Base-by-base conservation (phyloP, 2,888 invertebrate genomes). In the Athalia rosae region DNA sequence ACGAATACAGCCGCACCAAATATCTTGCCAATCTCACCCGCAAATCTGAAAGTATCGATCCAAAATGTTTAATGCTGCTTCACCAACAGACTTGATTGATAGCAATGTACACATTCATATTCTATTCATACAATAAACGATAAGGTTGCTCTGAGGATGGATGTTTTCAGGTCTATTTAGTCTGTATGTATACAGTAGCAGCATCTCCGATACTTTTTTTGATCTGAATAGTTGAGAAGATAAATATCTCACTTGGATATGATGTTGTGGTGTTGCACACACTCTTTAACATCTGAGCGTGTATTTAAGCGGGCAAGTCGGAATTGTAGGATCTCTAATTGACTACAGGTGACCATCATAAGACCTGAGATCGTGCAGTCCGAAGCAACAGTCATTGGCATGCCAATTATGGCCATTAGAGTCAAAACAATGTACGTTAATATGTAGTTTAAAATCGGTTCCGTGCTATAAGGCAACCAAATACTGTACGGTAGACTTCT, bases 1-100 rank as follows among this genome's bases (percentile, higher is more conserved):
- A 48, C 48, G 11, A 66, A 66, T 48, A 66, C 66, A n/a, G 48
- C 66, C 45, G 66, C 48, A 48, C 66, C 48, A 66, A 66, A 66
- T 66, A 66, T 66, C 4, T 48, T 13, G n/a, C 47, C 15, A 45
- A 64, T 64, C 11, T 47, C 13, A 47, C 48, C 64, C 45, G 64
- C 7, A 15, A 47, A 64, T 64, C 64, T 64, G 6, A 6, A 62
- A 62, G 43, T 43, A 62, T 28, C 43, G 43, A 4, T 11, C 9
- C 62, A 11, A n/a, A n/a, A 62, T 41, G 4, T 43, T 43, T 41
- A 41, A 41, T 43, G 3, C 5, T 0, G 3, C n/a, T 7, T 5
- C 11, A 58, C 15, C 15, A 3, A 5, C 13, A 58, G 5, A 41
- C 58, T 7, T 4, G 6, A 2, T 58, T n/a, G 6, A 15, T n/a